Evolutionary conservation across 1,140 invertebrate genomes (phyloP).

Genomic region (Macrosteles quadrilineatus): DNA sequence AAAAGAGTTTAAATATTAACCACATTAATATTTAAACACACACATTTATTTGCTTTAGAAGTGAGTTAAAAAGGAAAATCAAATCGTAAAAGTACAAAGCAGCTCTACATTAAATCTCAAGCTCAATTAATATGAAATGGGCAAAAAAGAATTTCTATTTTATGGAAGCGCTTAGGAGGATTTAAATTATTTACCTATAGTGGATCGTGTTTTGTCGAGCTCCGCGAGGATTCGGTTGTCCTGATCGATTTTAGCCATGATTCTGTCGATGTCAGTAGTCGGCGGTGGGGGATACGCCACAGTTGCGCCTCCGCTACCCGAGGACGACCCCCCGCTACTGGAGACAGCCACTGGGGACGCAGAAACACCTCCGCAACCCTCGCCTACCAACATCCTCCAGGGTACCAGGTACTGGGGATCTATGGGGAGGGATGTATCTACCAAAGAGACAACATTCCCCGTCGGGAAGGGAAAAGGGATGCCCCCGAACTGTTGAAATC

Average conservation of each 20-base stretch:
- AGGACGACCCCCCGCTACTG: constrained; percentile 27
- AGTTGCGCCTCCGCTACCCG: constrained; percentile 26
- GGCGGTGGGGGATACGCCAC: constrained; percentile 30
- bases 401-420: constrained; percentile 31
- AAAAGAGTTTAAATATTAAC: too few relatives aligned
- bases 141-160: too few relatives aligned
- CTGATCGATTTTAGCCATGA: constrained; percentile 94
- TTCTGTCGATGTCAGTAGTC: constrained; percentile 76
- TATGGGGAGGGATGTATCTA: constrained; percentile 23
- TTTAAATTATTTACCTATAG: constrained; percentile 46
- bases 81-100: too few relatives aligned
- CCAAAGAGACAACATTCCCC: constrained; percentile 29
- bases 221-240: constrained; percentile 83
- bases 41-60: too few relatives aligned
- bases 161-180: too few relatives aligned
- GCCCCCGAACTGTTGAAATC: constrained; percentile 21
- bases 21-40: too few relatives aligned
- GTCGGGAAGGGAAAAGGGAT: not conserved
- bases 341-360: constrained; percentile 21
- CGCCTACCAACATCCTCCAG: constrained; percentile 30
- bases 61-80: too few relatives aligned
- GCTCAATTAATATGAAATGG: too few relatives aligned
- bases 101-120: too few relatives aligned
- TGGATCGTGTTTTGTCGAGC: constrained; percentile 76
- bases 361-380: constrained; percentile 1